Percentiles rank a stretch among this genome's conserved stretches.
Evolutionary conservation across 2,888 invertebrate species (phyloP).

Genomic region (Drepana falcataria): DNA sequence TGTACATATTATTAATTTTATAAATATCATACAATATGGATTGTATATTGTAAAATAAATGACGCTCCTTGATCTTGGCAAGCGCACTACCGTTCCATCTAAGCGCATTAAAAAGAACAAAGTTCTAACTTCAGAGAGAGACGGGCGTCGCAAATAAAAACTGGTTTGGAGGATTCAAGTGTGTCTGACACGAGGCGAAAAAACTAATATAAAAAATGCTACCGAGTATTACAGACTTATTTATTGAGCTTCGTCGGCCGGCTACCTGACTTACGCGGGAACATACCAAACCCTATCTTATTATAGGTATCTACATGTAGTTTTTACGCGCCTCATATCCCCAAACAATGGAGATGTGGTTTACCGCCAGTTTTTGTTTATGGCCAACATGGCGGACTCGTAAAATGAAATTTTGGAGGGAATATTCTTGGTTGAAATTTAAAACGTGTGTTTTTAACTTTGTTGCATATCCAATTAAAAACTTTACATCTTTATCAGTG

Average conservation of each 20-base stretch:
- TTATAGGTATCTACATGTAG: background rate
- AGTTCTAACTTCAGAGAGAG: conserved; percentile 22
- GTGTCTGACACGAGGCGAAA: conserved; percentile 20
- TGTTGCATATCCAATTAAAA: background rate
- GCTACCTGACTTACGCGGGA: conserved; percentile 53
- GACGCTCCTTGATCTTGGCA: too few species aligned
- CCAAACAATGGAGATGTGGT: conserved; percentile 22
- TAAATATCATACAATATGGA: too few species aligned
- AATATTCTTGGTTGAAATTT: background rate
- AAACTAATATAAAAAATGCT: conserved; percentile 14
- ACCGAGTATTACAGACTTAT: conserved; percentile 17
- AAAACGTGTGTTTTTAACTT: background rate
- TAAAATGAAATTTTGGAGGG: background rate
- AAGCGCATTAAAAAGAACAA: conserved; percentile 17
- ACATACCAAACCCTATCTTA: conserved; percentile 20
- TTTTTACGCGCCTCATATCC: background rate
- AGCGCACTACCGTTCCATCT: background rate
- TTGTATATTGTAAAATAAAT: too few species aligned
- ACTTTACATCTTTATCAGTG: too few species aligned
- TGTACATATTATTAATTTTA: too few species aligned
- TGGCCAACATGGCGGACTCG: conserved; percentile 3
- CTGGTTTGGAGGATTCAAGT: conserved; percentile 32
- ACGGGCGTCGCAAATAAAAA: conserved; percentile 36
- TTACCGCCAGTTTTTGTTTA: conserved; percentile 25
- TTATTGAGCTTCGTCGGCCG: conserved; percentile 24